A percentile compares a stretch with the other conserved stretches of the same genome.
phyloP scores from a whole-genome alignment of 92 coral and sea anemone species.

The Phymanthus crucifer region DNA sequence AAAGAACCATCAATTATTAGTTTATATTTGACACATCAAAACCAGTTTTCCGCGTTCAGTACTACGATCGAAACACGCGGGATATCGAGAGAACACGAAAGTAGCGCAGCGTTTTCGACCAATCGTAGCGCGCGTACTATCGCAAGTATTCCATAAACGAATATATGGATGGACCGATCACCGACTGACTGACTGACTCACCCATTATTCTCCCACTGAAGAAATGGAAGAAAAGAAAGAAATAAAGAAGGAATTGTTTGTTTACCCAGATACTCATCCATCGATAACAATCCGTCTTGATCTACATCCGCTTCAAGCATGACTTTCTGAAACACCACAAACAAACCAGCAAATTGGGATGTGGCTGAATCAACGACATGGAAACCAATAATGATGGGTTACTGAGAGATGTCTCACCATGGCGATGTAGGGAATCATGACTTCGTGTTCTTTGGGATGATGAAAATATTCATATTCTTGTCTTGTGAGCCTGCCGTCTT shows the following conservation, averaged over 20 bases:
- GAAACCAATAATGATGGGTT: neutral
- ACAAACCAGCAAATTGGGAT: neutral
- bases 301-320: conserved; percentile 76
- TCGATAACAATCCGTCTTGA: conserved; percentile 74
- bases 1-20: neutral
- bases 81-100: too few relatives aligned
- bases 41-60: too few relatives aligned
- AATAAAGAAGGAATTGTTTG: neutral
- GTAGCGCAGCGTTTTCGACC: too few relatives aligned
- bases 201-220: neutral
- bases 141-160: too few relatives aligned
- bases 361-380: neutral
- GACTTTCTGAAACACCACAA: conserved; percentile 48
- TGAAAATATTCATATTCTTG: conserved; percentile 86
- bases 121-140: too few relatives aligned
- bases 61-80: too few relatives aligned
- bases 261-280: conserved; percentile 48
- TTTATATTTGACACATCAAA: too few relatives aligned
- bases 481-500: conserved; percentile 74
- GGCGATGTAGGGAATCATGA: conserved; percentile 84
- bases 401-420: conserved; percentile 58
- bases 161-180: neutral
- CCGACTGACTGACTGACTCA: neutral
- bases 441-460: conserved; percentile 90
- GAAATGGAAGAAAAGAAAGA: neutral